Evolutionary conservation across 1,140 invertebrate species (phyloP).

Genomic region (Oryctes rhinoceros): DNA sequence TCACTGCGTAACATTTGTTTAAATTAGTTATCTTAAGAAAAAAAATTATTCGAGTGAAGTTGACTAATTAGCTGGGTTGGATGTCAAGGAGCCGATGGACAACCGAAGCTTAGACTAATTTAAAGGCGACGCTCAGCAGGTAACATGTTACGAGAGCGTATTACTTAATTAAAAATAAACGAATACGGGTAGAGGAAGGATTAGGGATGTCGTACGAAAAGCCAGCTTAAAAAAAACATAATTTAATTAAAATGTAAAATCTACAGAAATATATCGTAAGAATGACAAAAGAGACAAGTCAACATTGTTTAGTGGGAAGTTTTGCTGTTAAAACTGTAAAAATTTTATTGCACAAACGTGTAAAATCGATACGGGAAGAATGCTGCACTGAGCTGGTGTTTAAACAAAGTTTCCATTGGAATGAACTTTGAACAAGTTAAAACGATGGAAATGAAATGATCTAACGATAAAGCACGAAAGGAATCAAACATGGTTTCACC

Average conservation of each 20-base stretch:
- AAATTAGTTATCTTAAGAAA: not conserved
- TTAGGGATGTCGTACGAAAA: not conserved
- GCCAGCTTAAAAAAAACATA: not conserved
- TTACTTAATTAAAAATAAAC: conserved; percentile 14
- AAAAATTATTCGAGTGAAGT: not conserved
- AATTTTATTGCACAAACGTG: no score
- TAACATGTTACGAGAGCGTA: not conserved
- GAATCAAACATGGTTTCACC: no score
- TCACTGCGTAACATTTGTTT: not conserved
- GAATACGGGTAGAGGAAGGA: not conserved
- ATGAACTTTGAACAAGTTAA: no score
- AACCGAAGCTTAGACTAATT: not conserved
- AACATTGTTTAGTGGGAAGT: not conserved
- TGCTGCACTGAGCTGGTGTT: no score
- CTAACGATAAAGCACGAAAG: no score
- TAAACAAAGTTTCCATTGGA: no score
- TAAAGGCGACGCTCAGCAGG: not conserved
- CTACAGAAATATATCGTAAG: not conserved
- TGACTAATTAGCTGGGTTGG: conserved; percentile 5
- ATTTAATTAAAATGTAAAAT: not conserved
- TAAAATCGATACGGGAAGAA: no score
- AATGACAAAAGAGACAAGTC: not conserved
- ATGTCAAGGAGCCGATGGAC: conserved; percentile 13
- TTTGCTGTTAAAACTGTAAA: not conserved
- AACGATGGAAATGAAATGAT: no score